Evolutionary conservation across 1,140 invertebrate genomes (phyloP), one percentile per base, ranked within the genome.

Genomic region (Brachionus calyciflorus): DNA sequence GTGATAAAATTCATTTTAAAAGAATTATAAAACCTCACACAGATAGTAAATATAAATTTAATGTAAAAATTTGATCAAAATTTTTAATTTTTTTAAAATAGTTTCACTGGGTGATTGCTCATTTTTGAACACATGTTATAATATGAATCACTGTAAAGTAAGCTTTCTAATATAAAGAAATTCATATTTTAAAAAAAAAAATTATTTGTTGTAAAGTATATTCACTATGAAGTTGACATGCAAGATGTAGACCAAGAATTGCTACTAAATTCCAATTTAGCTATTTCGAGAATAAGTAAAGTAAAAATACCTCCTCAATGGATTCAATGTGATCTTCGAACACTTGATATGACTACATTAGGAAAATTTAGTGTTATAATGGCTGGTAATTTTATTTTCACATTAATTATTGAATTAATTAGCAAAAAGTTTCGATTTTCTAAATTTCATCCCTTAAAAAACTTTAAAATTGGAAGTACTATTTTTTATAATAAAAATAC

Each of bases 21-120:
- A 97, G 98, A 87, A 98, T 98, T 77, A 95, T 98, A 78, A 93
- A 97, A 83, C 89, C 90, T 77, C 95, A 98, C 83, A 98, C 96
- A 0, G 96, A 98, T 84, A 82, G 83, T 85, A 79, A 79, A 78
- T 40, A 48, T 17, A 6, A 12, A 17, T 28, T n/a, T 76, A 26
- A 48, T 55, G 2, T 57, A n/a, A 9, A 44, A 21, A 60, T 17
- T 28, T 14, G n/a, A 63, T 28, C 0, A 7, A 49, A 77, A 19
- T 79, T 70, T 77, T 79, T 40, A 76, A 79, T 17, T 49, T 76
- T 78, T 80, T 80, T 26, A 78, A n/a, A n/a, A n/a, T n/a, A 85
- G 94, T 97, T 84, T 89, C 92, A 0, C 87, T 98, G 5, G 95
- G 95, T 0, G 95, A 98, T 83, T 98, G 95, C 84, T 97, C 94